A percentile compares a stretch with the other conserved stretches of the same genome.
Conservation (phyloP, 1,140 invertebrate genomes). For the Leptopilina clavipes region DNA sequence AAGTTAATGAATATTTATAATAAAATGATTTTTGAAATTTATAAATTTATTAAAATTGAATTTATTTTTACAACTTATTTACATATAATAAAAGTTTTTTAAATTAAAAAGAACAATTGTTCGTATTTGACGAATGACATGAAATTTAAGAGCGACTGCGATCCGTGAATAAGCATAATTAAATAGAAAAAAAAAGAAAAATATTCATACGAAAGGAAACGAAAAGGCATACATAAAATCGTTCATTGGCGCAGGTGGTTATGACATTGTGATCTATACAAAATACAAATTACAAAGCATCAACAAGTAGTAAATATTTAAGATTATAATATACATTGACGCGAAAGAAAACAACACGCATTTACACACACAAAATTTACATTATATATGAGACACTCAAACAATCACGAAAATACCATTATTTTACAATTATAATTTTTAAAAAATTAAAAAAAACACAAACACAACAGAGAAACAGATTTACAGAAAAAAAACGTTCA, state of each 20-base stretch:
- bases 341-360: constrained; percentile 46
- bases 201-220: constrained; percentile 51
- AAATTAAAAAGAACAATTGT: too few relatives aligned
- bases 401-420: background rate
- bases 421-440: background rate
- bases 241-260: constrained; percentile 68
- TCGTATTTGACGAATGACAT: too few relatives aligned
- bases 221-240: constrained; percentile 61
- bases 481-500: constrained; percentile 49
- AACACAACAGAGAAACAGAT: constrained; percentile 42
- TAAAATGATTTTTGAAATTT: background rate
- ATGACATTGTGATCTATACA: constrained; percentile 73
- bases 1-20: too few relatives aligned
- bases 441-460: background rate
- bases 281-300: constrained; percentile 70
- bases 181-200: too few relatives aligned
- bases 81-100: too few relatives aligned
- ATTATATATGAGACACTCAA: too few relatives aligned
- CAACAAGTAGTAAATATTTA: constrained; percentile 71
- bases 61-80: too few relatives aligned
- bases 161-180: too few relatives aligned
- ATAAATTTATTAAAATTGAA: background rate
- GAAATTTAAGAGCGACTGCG: too few relatives aligned
- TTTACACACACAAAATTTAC: constrained; percentile 53
- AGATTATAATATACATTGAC: constrained; percentile 56